Conservation (phyloP, 1,140 invertebrate species). For the Atopsyche davidsoni region DNA sequence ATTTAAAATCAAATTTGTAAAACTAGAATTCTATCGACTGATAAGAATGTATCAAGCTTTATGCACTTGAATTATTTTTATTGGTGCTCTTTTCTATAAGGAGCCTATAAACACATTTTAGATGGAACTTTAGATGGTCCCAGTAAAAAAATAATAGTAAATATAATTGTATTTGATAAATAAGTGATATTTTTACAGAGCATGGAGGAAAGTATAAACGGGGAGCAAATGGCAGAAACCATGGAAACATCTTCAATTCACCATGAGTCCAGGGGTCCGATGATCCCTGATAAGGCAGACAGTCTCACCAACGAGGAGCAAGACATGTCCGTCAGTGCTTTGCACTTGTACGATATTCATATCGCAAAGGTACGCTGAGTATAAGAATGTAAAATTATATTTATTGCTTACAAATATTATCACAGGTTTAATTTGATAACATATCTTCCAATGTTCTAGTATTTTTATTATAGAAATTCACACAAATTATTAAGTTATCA, state of each 20-base stretch:
- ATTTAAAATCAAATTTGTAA: too few relatives aligned
- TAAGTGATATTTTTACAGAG: not conserved
- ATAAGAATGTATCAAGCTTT: too few relatives aligned
- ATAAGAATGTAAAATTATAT: not conserved
- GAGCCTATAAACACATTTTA: too few relatives aligned
- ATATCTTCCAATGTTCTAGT: too few relatives aligned
- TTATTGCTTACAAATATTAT: not conserved
- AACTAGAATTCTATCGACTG: too few relatives aligned
- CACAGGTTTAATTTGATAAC: not conserved
- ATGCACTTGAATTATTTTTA: too few relatives aligned
- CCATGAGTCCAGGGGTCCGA: slow-evolving; percentile 1
- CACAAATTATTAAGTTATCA: too few relatives aligned
- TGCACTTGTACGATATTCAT: slow-evolving; percentile 46
- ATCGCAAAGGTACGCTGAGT: slow-evolving; percentile 35
- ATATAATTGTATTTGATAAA: too few relatives aligned
- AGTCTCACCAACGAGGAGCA: slow-evolving; percentile 32
- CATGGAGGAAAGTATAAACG: slow-evolving; percentile 16
- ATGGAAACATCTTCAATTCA: not conserved
- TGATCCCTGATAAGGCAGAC: slow-evolving; percentile 13
- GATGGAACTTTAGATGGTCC: too few relatives aligned
- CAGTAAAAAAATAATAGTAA: too few relatives aligned
- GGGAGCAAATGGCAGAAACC: slow-evolving; percentile 1
- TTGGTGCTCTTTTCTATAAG: too few relatives aligned
- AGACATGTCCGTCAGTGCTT: slow-evolving; percentile 44
- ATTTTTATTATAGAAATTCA: too few relatives aligned